phyloP scores from a whole-genome alignment of 2,113 vertebrate genomes.

The Puntigrus tetrazona region DNA sequence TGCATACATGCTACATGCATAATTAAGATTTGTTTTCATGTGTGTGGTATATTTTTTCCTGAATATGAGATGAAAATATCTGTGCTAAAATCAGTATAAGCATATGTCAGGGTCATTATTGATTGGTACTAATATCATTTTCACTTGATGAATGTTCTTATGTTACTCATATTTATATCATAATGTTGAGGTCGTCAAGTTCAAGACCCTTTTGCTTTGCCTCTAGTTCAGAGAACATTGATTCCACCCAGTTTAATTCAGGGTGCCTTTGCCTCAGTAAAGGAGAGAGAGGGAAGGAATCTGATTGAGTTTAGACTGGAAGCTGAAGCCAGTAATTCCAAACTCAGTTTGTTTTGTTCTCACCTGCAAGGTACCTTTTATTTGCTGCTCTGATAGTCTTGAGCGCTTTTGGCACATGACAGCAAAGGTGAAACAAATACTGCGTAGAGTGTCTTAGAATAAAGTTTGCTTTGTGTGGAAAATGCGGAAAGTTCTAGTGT shows the following conservation, averaged over 20 bases:
- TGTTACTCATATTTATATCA: conserved; percentile 3
- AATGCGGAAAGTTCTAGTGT: background rate
- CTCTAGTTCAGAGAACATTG: conserved; percentile 26
- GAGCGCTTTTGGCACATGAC: background rate
- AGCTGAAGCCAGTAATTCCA: conserved; percentile 45
- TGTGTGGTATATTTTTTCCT: background rate
- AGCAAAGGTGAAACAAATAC: conserved; percentile 30
- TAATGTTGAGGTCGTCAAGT: conserved; percentile 14
- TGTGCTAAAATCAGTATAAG: background rate
- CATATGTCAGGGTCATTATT: background rate
- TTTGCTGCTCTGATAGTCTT: conserved; percentile 3
- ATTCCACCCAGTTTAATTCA: conserved; percentile 25
- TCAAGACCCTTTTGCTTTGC: background rate
- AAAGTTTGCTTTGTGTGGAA: conserved; percentile 1
- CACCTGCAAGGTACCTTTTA: conserved; percentile 26
- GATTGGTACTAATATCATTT: background rate
- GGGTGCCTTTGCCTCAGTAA: conserved; percentile 40
- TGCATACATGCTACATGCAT: too few relatives aligned
- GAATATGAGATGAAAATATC: background rate
- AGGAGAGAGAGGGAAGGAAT: conserved; percentile 22
- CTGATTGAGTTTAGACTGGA: conserved; percentile 31
- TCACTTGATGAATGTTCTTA: background rate
- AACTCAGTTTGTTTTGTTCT: conserved; percentile 33
- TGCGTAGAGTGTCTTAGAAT: background rate
- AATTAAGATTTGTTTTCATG: background rate